Evolutionary conservation across 2,113 vertebrate genomes (phyloP), one percentile per base, ranked within the genome.

Genomic region (Polypterus bichir): DNA sequence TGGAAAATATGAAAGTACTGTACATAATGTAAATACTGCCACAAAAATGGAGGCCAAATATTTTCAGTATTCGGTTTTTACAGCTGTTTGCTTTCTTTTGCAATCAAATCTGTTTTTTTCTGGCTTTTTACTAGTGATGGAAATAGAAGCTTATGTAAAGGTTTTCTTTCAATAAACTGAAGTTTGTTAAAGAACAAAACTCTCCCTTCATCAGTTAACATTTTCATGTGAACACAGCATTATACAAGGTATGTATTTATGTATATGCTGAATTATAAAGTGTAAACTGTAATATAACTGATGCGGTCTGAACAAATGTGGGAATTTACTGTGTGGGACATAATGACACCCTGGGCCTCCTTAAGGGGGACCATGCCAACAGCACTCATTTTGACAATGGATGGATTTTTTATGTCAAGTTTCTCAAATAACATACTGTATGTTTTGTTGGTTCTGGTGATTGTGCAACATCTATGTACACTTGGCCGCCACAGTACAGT

Each of bases 41-140:
- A 76, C 66, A 83, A 70, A 73, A 86, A 86, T 74, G 76, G 79
- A 89, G 85, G 87, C 86, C 86, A 91, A 86, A 83, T 91, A 90
- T 91, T 91, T 92, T 91, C 86, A 86, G 83, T 88, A 88, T 84
- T 87, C 77, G 76, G 78, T 89, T 91, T 89, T 88, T 89, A 91
- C 74, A 73, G 78, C 83, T 82, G 27, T 80, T 88, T 87, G 79
- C 84, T 84, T 89, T 89, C 81, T 88, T 88, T 86, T 84, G 86
- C 83, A 82, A 72, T 78, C 75, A 67, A 81, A 83, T 80, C 72
- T 67, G 86, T 81, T 87, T 87, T 27, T 88, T 86, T 81, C 74
- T 78, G 82, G 79, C 85, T 86, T 88, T 91, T 86, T 92, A 89
- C 80, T 77, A 83, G 81, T 86, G 84, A 78, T 76, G 70, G 79